Base-by-base conservation (phyloP, 2,113 vertebrate genomes). In the Xenopus laevis region DNA sequence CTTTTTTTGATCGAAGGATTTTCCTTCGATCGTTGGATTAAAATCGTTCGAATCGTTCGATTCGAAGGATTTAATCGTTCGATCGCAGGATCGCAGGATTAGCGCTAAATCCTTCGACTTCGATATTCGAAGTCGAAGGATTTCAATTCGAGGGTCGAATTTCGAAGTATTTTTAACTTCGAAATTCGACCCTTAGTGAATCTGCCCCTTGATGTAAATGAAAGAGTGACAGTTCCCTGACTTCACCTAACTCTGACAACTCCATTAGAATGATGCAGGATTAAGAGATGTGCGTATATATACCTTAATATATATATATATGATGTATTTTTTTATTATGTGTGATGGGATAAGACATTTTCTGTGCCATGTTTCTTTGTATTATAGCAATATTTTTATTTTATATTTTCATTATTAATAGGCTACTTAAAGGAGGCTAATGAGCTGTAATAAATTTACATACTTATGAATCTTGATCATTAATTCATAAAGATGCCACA, bases 391-490 rank as follows among this genome's bases (percentile, higher is more conserved):
- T 81, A 82, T 83, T 85, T 81, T 79, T 21, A 81, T 81, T 30
- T 78, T 64, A 75, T 68, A 0, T 33, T 79, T 79, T 78, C 74
- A 83, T 83, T 84, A 84, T 81, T 84, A 83, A 84, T 85, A 73
- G 17, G 23, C n/a, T 72, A 71, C 79, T 85, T 69, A 74, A 82
- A 84, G 72, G 55, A 78, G 80, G 55, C 78, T 82, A 84, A 83
- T 85, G 79, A 82, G 53, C 65, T 72, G 10, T 78, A 78, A 80
- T 65, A 80, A 30, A 78, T 86, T 82, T 85, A 72, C 82, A 82
- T 80, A 65, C 27, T 80, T 78, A 83, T 44, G 58, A 71, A 80
- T 52, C 20, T 5, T 63, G 30, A 78, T 86, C 71, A 82, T 80
- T 82, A 82, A 80, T 87, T 83, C 46, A 78, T 81, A 69, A 62